These are phyloP conservation scores for Melieria picta DNA, from an alignment of 2,888 invertebrate species.

Conservation along the genomic window DNA sequence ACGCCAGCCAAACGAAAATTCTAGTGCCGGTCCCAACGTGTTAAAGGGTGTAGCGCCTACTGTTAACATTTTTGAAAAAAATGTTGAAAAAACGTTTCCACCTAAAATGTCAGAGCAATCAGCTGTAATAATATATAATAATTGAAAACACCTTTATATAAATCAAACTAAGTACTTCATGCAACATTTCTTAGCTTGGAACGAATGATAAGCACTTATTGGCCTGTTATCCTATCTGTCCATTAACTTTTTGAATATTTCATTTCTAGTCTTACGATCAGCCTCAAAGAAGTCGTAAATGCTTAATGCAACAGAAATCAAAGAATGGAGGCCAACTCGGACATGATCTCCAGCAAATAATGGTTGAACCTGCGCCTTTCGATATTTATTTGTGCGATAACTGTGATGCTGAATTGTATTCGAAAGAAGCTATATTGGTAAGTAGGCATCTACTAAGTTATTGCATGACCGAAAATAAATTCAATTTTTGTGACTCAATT, in stretches of 20 bases:
- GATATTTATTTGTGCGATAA: slow-evolving; percentile 81
- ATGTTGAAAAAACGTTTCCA: too few species aligned
- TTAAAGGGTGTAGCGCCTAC: too few species aligned
- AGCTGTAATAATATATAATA: too few species aligned
- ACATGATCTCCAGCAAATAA: slow-evolving; percentile 66
- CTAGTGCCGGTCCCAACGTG: too few species aligned
- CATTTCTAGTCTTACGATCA: slow-evolving; percentile 64
- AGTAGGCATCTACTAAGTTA: slow-evolving; percentile 31
- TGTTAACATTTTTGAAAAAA: too few species aligned
- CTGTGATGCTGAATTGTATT: slow-evolving; percentile 78
- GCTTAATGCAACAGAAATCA: slow-evolving; percentile 66
- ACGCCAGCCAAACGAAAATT: too few species aligned
- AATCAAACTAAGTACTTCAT: too few species aligned
- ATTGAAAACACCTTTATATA: too few species aligned
- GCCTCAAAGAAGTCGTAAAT: slow-evolving; percentile 64
- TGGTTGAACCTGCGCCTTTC: slow-evolving; percentile 70
- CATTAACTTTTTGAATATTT: neutral
- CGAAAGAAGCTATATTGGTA: slow-evolving; percentile 69
- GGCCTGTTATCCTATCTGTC: neutral
- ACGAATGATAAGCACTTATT: too few species aligned
- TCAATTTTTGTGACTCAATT: neutral
- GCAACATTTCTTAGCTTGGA: too few species aligned
- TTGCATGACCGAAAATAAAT: too few species aligned
- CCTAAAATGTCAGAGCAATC: too few species aligned
- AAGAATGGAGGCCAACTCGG: slow-evolving; percentile 54